Conservation (phyloP, 2,113 vertebrate species). For the Myanophis thanlyinensis region DNA sequence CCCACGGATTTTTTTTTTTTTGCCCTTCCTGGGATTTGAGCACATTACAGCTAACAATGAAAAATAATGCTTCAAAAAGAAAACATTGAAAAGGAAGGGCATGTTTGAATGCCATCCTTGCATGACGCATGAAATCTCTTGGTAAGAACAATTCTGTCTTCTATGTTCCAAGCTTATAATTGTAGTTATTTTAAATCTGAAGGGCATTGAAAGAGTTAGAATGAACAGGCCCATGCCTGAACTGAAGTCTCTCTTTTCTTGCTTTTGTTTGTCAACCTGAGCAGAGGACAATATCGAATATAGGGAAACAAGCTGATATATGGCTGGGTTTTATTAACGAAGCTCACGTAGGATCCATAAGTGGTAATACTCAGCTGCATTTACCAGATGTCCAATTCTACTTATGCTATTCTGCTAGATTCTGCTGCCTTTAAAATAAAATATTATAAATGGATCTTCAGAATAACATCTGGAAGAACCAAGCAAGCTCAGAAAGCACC, state of each 20-base stretch:
- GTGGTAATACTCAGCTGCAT: background rate
- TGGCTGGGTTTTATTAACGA: background rate
- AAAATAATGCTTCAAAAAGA: slow-evolving; percentile 45
- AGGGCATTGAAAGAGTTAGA: no score
- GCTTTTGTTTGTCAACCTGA: background rate
- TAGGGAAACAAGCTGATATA: background rate
- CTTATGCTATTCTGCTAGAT: background rate
- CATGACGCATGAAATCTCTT: background rate
- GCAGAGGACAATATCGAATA: background rate
- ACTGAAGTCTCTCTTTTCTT: background rate
- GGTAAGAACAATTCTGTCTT: background rate
- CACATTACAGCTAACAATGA: slow-evolving; percentile 27
- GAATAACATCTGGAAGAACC: background rate
- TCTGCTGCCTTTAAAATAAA: background rate
- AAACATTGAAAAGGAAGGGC: background rate
- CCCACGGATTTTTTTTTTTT: slow-evolving; percentile 40
- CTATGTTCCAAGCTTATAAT: background rate
- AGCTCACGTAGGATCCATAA: background rate
- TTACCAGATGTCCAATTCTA: background rate
- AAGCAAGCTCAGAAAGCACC: background rate
- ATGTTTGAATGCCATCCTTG: background rate
- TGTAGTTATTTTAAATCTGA: background rate
- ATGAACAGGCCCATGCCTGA: background rate
- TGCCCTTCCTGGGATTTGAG: slow-evolving; percentile 24
- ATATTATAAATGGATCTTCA: background rate